Evolutionary conservation across 2,113 vertebrate species (phyloP).

Genomic region (Megaleporinus macrocephalus): DNA sequence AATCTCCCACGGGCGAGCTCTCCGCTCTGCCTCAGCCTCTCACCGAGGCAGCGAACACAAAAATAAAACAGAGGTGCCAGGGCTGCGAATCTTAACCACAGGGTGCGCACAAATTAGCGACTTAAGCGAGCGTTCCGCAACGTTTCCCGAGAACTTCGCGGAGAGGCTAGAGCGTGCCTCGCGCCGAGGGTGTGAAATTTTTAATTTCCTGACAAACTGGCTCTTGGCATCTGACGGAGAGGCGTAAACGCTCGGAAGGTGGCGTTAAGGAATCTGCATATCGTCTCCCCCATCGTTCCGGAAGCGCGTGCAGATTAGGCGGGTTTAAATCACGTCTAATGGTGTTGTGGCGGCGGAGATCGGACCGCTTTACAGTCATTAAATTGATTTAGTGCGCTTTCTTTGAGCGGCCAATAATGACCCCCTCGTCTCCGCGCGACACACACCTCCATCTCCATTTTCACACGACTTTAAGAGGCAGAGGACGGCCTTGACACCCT

Average conservation of each 20-base stretch:
- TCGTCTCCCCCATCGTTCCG: conserved; percentile 47
- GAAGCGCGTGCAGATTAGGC: conserved; percentile 34
- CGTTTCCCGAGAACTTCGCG: background rate
- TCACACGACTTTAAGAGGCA: conserved; percentile 37
- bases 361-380: conserved; percentile 27
- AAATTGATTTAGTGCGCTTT: conserved; percentile 55
- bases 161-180: background rate
- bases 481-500: conserved; percentile 32
- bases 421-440: conserved; percentile 39
- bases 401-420: conserved; percentile 53
- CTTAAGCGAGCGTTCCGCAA: conserved; percentile 6
- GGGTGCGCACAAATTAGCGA: conserved; percentile 16
- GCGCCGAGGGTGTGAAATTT: conserved; percentile 13
- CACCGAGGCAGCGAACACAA: conserved; percentile 9
- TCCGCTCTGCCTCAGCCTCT: conserved; percentile 25
- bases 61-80: conserved; percentile 15
- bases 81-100: background rate
- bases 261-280: conserved; percentile 35
- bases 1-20: conserved; percentile 12
- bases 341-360: conserved; percentile 40
- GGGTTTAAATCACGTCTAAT: conserved; percentile 46
- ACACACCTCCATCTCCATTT: conserved; percentile 57
- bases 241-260: conserved; percentile 22
- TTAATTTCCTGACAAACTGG: conserved; percentile 19
- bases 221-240: conserved; percentile 27